These are phyloP conservation scores for Gastrophryne carolinensis DNA, from an alignment of 2,797 vertebrate genomes.

Conservation along the genomic window DNA sequence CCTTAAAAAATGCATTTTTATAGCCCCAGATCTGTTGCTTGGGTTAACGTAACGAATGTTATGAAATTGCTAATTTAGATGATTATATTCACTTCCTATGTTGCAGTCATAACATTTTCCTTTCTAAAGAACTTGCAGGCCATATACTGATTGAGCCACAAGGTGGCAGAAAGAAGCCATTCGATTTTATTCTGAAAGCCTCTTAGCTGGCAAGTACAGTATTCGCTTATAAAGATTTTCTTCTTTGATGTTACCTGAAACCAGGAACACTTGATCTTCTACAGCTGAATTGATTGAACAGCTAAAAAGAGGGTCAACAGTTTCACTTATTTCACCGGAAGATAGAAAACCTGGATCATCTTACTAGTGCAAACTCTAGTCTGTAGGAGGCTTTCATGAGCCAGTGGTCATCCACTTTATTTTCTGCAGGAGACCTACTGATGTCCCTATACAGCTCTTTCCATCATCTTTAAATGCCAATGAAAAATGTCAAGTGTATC, in stretches of 20 bases:
- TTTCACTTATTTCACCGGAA: slow-evolving; percentile 20
- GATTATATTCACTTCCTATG: too few species aligned
- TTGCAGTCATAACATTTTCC: too few species aligned
- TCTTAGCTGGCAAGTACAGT: neutral
- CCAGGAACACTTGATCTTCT: slow-evolving; percentile 47
- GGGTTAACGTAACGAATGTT: too few species aligned
- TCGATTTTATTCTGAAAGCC: neutral
- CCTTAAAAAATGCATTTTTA: too few species aligned
- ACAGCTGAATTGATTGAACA: too few species aligned
- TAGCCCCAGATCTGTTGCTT: too few species aligned
- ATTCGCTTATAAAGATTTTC: slow-evolving; percentile 34
- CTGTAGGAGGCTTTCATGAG: slow-evolving; percentile 35
- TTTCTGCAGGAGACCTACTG: slow-evolving; percentile 11
- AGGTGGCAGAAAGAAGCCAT: slow-evolving; percentile 25
- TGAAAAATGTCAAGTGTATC: slow-evolving; percentile 18
- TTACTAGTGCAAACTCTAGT: slow-evolving; percentile 25
- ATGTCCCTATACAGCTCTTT: slow-evolving; percentile 6
- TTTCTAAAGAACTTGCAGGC: neutral
- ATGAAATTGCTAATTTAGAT: too few species aligned
- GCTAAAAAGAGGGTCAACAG: slow-evolving; percentile 35
- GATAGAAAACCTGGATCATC: slow-evolving; percentile 40
- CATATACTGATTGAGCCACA: neutral
- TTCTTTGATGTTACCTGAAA: slow-evolving; percentile 46
- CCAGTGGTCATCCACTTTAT: slow-evolving; percentile 31
- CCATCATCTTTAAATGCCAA: slow-evolving; percentile 30